Conservation (phyloP, 2,888 invertebrate species). For the Eucriotettix oculatus region DNA sequence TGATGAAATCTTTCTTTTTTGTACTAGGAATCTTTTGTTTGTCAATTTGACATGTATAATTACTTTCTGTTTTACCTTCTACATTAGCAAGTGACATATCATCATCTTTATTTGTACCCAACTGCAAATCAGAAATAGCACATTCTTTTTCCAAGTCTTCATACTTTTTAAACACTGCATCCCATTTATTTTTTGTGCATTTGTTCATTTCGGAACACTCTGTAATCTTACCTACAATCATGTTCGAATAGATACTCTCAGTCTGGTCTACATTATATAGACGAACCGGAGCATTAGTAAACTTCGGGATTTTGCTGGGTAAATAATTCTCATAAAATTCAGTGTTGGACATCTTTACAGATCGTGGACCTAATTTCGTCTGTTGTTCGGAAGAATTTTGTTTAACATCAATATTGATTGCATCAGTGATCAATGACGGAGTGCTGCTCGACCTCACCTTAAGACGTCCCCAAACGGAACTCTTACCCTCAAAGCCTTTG, state of each 20-base stretch:
- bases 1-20: no score
- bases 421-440: neutral
- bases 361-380: no score
- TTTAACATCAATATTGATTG: neutral
- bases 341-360: no score
- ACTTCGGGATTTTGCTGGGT: constrained; percentile 8
- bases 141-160: constrained; percentile 9
- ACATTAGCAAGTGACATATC: no score
- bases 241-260: constrained; percentile 2
- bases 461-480: neutral
- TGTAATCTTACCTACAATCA: neutral
- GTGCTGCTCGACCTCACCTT: neutral
- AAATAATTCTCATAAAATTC: neutral
- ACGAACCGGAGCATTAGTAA: constrained; percentile 4
- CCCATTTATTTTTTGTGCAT: constrained; percentile 3
- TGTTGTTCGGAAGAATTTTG: no score
- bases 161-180: constrained; percentile 6
- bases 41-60: no score
- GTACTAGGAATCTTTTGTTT: no score
- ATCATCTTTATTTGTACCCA: no score
- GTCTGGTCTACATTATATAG: constrained; percentile 7
- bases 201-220: neutral
- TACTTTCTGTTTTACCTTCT: no score
- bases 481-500: constrained; percentile 1
- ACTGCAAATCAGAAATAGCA: neutral